Evolutionary conservation across 2,888 invertebrate species (phyloP).

Genomic region (Minunthozetes semirufus): DNA sequence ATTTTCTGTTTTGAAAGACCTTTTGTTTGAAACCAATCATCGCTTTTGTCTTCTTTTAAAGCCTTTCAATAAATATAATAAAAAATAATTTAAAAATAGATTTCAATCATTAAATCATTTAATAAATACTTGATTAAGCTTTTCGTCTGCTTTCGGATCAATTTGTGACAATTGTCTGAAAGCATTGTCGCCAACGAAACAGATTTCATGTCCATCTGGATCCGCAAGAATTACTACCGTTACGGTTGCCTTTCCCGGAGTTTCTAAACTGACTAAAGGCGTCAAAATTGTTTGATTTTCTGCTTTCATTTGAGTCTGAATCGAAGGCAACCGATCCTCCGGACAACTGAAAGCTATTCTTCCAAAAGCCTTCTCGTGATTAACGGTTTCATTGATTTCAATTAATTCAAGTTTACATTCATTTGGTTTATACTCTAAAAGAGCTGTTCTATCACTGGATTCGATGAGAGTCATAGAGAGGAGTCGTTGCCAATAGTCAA

Average conservation of each 20-base stretch:
- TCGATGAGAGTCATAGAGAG: slow-evolving; percentile 65
- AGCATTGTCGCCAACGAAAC: slow-evolving; percentile 94
- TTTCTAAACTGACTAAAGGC: slow-evolving; percentile 82
- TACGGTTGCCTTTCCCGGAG: slow-evolving; percentile 94
- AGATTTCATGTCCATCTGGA: slow-evolving; percentile 95
- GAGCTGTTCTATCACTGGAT: slow-evolving; percentile 55
- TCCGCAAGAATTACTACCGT: slow-evolving; percentile 92
- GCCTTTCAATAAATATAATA: slow-evolving; percentile 48
- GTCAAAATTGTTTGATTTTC: slow-evolving; percentile 71
- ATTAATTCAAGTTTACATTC: slow-evolving; percentile 64
- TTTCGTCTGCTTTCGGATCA: slow-evolving; percentile 72
- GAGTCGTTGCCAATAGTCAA: slow-evolving; percentile 73
- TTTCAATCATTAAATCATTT: neutral
- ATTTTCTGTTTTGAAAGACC: slow-evolving; percentile 42
- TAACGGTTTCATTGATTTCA: slow-evolving; percentile 55
- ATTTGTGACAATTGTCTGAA: slow-evolving; percentile 78
- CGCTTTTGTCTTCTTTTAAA: slow-evolving; percentile 62
- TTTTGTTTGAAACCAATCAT: slow-evolving; percentile 48
- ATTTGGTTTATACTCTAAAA: slow-evolving; percentile 63
- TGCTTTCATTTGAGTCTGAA: slow-evolving; percentile 66
- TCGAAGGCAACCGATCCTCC: slow-evolving; percentile 50
- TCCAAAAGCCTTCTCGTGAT: slow-evolving; percentile 85
- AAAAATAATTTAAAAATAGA: neutral
- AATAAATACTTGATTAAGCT: slow-evolving; percentile 57
- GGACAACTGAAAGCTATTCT: slow-evolving; percentile 91